These are phyloP conservation scores for Callionymus lyra DNA, from an alignment of 2,113 vertebrate species.

Conservation along the genomic window DNA sequence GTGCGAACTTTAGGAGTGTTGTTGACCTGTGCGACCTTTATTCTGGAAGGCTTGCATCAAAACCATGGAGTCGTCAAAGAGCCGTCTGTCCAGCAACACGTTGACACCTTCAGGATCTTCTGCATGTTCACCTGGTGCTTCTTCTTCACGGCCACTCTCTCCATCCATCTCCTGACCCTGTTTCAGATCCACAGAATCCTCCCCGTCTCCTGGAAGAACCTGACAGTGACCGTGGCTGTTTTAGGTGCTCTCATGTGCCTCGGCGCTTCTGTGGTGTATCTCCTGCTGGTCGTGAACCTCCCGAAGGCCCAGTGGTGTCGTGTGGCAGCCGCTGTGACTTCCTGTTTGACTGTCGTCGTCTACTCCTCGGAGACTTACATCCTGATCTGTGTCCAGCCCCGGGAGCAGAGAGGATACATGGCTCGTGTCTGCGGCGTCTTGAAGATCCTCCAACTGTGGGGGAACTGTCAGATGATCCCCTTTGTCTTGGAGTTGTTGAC, in stretches of 20 bases:
- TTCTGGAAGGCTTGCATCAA: conserved; percentile 37
- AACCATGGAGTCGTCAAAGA: neutral
- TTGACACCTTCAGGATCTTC: conserved; percentile 23
- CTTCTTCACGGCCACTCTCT: conserved; percentile 60
- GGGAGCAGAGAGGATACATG: conserved; percentile 65
- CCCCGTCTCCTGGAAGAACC: conserved; percentile 70
- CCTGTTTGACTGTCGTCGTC: conserved; percentile 49
- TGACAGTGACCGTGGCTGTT: conserved; percentile 52
- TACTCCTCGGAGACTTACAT: conserved; percentile 53
- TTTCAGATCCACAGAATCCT: conserved; percentile 68
- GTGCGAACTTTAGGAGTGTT: conserved; percentile 56
- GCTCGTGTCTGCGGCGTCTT: conserved; percentile 60
- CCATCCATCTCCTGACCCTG: conserved; percentile 59
- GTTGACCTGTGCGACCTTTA: conserved; percentile 56
- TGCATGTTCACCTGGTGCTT: conserved; percentile 70
- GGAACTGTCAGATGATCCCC: conserved; percentile 49
- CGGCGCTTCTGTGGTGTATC: conserved; percentile 42
- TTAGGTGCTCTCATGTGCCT: conserved; percentile 53
- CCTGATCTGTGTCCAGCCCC: conserved; percentile 28
- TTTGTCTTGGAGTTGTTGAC: conserved; percentile 7
- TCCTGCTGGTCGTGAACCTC: conserved; percentile 28
- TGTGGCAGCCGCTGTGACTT: conserved; percentile 32
- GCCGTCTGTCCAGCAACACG: rapidly evolving
- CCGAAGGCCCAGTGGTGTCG: rapidly evolving
- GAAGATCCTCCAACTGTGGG: conserved; percentile 61